Evolutionary conservation across 2,888 invertebrate species (phyloP).

Genomic region (Vesta saturnalis): DNA sequence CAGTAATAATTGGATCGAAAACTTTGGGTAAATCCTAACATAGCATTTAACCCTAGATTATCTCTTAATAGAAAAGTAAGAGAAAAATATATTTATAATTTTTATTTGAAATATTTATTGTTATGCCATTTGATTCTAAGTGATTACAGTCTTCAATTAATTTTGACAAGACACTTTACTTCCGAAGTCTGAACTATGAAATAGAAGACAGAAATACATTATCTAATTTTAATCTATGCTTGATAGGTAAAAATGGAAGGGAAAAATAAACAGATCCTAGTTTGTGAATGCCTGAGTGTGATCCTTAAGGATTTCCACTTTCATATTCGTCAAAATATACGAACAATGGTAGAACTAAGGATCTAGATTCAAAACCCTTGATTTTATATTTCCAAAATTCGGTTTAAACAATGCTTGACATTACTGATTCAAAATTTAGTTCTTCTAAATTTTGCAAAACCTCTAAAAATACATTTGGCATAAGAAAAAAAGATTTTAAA

Average conservation of each 20-base stretch:
- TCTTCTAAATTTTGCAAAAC: slow-evolving; percentile 17
- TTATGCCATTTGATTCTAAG: slow-evolving; percentile 40
- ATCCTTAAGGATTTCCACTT: slow-evolving; percentile 42
- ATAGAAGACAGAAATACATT: slow-evolving; percentile 46
- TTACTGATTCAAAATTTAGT: slow-evolving; percentile 15
- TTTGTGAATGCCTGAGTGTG: slow-evolving; percentile 44
- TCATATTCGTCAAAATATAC: slow-evolving; percentile 47
- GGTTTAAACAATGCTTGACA: slow-evolving; percentile 29
- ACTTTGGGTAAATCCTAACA: slow-evolving; percentile 44
- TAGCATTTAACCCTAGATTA: slow-evolving; percentile 3
- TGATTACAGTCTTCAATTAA: slow-evolving; percentile 41
- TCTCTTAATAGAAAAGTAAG: slow-evolving; percentile 19
- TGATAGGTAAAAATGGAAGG: slow-evolving; percentile 40
- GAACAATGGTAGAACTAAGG: slow-evolving; percentile 34
- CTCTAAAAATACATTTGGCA: slow-evolving; percentile 20
- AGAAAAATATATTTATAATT: slow-evolving; percentile 37
- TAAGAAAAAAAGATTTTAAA: slow-evolving; percentile 29
- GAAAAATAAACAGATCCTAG: slow-evolving; percentile 43
- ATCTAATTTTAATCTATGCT: slow-evolving; percentile 38
- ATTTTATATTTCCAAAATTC: slow-evolving; percentile 29
- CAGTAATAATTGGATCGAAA: slow-evolving; percentile 42
- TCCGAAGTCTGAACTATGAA: slow-evolving; percentile 41
- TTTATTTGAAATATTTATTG: slow-evolving; percentile 28
- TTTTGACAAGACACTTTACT: slow-evolving; percentile 41
- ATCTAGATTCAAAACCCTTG: slow-evolving; percentile 13